A percentile compares a stretch with the other conserved stretches of the same genome.
These are phyloP conservation scores for Aphelocoma californica DNA, from an alignment of 2,797 vertebrate genomes.

Conservation along the genomic window DNA sequence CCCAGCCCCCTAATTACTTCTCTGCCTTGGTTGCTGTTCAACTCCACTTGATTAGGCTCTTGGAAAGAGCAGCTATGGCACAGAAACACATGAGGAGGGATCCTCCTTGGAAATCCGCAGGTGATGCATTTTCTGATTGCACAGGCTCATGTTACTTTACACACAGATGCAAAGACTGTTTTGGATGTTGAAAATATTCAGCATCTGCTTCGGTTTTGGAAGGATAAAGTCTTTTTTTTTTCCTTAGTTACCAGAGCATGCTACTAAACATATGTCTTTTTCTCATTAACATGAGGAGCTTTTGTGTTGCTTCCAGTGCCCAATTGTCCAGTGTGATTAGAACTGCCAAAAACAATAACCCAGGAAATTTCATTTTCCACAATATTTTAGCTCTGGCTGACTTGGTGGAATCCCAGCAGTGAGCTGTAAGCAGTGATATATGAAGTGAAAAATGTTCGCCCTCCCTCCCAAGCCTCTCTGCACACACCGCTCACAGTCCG, in stretches of 20 bases:
- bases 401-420: conserved; percentile 49
- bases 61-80: background rate
- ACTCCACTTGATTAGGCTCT: background rate
- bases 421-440: conserved; percentile 50
- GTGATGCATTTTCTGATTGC: background rate
- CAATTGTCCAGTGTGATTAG: background rate
- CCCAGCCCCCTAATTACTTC: background rate
- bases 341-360: conserved; percentile 50
- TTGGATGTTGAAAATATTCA: background rate
- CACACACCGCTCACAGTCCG: background rate
- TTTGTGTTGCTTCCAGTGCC: conserved; percentile 39
- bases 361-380: conserved; percentile 60
- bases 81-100: background rate
- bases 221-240: background rate
- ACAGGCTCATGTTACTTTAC: background rate
- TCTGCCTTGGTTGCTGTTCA: background rate
- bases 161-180: background rate
- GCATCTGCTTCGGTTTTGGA: conserved; percentile 12
- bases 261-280: conserved; percentile 19
- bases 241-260: background rate
- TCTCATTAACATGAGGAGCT: conserved; percentile 4
- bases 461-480: conserved; percentile 14
- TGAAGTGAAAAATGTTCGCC: conserved; percentile 52
- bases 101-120: background rate
- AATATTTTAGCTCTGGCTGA: conserved; percentile 39